phyloP scores from a whole-genome alignment of 2,888 invertebrate genomes.

The Diogma glabrata region DNA sequence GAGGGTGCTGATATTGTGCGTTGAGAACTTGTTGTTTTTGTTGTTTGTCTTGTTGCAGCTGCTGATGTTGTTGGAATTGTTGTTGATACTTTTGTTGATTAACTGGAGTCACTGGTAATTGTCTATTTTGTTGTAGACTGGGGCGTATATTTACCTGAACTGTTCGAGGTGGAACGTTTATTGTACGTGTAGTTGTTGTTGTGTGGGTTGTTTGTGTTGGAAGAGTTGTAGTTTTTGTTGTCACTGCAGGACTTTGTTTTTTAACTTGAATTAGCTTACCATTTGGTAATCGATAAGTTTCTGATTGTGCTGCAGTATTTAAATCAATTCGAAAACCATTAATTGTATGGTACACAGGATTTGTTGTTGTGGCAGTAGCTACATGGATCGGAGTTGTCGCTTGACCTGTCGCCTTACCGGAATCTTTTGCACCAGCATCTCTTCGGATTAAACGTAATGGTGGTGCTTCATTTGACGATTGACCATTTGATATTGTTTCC shows the following conservation, averaged over 20 bases:
- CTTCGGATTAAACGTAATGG: constrained; percentile 2
- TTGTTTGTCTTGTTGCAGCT: background rate
- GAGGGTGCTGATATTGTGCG: constrained; percentile 16
- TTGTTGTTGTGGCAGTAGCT: constrained; percentile 19
- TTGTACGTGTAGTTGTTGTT: background rate
- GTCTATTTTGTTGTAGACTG: background rate
- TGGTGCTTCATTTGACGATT: background rate
- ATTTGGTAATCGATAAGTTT: constrained; percentile 35
- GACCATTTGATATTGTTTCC: too few relatives aligned
- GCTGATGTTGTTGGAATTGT: too few relatives aligned
- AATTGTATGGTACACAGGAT: constrained; percentile 35
- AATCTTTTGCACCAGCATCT: too few relatives aligned
- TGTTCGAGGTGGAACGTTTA: background rate
- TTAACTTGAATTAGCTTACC: constrained; percentile 37
- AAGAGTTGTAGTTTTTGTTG: constrained; percentile 12
- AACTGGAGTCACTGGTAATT: background rate
- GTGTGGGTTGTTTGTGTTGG: constrained; percentile 5
- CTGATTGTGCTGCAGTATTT: constrained; percentile 36
- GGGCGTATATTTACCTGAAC: background rate
- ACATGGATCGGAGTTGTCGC: too few relatives aligned
- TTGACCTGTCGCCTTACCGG: too few relatives aligned
- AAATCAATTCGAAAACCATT: constrained; percentile 36
- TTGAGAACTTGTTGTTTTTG: constrained; percentile 10
- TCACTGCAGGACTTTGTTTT: constrained; percentile 23
- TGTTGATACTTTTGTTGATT: too few relatives aligned